These are phyloP conservation scores for Zoanthus solanderi DNA, from an alignment of 92 coral and sea anemone species.

Conservation along the genomic window DNA sequence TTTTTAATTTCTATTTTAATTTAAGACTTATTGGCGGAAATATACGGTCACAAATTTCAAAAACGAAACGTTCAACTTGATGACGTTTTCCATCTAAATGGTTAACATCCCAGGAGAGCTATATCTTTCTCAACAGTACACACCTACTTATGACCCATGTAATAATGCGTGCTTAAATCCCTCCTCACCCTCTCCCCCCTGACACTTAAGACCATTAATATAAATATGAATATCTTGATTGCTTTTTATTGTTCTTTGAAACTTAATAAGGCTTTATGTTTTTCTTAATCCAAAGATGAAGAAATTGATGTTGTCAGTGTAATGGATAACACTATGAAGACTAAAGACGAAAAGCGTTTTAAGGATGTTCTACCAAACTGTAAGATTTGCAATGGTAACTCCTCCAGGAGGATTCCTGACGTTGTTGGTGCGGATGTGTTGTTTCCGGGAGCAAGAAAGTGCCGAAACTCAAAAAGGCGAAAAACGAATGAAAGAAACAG, in stretches of 20 bases:
- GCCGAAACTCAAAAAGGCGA: slow-evolving; percentile 32
- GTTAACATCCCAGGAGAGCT: no score
- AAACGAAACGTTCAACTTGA: no score
- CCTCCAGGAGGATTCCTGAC: slow-evolving; percentile 29
- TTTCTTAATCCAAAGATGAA: slow-evolving; percentile 58
- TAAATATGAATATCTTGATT: no score
- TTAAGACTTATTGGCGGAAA: no score
- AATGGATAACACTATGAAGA: slow-evolving; percentile 27
- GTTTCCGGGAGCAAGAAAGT: slow-evolving; percentile 4
- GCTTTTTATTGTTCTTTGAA: neutral
- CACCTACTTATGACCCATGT: no score
- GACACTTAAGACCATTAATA: no score
- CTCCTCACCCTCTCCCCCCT: no score
- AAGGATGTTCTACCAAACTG: slow-evolving; percentile 4
- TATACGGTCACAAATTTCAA: no score
- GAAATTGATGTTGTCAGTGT: slow-evolving; percentile 84
- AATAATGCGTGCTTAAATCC: no score
- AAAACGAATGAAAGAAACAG: slow-evolving; percentile 34
- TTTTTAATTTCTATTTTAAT: no score
- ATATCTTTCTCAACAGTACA: no score
- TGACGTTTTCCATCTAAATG: no score
- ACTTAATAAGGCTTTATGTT: neutral
- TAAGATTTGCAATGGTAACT: slow-evolving; percentile 2
- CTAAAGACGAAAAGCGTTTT: neutral
- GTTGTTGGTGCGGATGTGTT: slow-evolving; percentile 2